Conservation (phyloP, 2,888 invertebrate species). For the Calliopum simillimum region DNA sequence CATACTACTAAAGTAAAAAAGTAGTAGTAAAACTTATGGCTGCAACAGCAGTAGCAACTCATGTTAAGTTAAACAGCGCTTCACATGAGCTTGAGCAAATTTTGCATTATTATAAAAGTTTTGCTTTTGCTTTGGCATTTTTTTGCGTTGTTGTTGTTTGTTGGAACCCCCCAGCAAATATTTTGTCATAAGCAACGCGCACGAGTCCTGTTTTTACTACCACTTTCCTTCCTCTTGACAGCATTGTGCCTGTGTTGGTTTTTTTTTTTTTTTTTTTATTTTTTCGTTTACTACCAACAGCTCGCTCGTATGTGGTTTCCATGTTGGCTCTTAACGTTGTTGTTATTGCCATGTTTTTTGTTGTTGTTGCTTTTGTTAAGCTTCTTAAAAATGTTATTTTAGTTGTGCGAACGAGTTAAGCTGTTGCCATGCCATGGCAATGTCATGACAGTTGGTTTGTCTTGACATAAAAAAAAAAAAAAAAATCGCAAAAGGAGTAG, state of each 20-base stretch:
- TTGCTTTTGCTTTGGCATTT: neutral
- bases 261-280: neutral
- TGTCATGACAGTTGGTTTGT: constrained; percentile 34
- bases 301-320: neutral
- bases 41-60: neutral
- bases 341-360: neutral
- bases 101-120: constrained; percentile 16
- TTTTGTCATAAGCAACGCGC: constrained; percentile 18
- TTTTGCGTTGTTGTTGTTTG: neutral
- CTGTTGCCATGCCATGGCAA: constrained; percentile 47
- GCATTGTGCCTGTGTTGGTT: neutral
- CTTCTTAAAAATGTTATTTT: constrained; percentile 48
- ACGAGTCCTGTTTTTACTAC: constrained; percentile 2
- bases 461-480: neutral
- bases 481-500: neutral
- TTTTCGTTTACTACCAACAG: neutral
- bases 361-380: constrained; percentile 38
- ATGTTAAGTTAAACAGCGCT: constrained; percentile 6
- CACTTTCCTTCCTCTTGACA: neutral
- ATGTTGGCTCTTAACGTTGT: neutral
- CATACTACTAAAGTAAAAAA: neutral
- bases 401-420: constrained; percentile 47
- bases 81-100: constrained; percentile 8
- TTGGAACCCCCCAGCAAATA: constrained; percentile 15
- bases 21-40: neutral